Base-by-base conservation (phyloP, 2,113 vertebrate genomes). In the Erinaceus europaeus region DNA sequence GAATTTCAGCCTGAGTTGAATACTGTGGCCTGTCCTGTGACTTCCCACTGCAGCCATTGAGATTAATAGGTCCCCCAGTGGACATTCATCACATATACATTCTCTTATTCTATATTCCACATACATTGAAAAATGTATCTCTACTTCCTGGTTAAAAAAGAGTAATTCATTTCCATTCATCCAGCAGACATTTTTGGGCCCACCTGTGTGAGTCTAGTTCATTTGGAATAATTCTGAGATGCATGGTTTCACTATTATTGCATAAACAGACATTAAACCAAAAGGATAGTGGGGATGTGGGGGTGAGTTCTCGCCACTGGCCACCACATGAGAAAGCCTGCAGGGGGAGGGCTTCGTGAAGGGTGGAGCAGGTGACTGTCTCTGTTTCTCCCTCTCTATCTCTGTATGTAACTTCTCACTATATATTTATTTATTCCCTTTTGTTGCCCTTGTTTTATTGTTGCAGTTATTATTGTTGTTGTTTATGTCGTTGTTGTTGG, bases 1-100 rank as follows among this genome's bases (percentile, higher is more conserved):
- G 34, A 57, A 27, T 48, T 36, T 29, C 65, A 9, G 2, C 1
- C n/a, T 32, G 67, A 91, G 55, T 55, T 4, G 17, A 36, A 32
- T n/a, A 9, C 29, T 0, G n/a, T 17, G 12, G n/a, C 57, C n/a
- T 27, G 9, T 59, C 48, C 25, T 32, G 21, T 10, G 18, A 76
- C 64, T 9, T 73, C 10, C 20, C n/a, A 9, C 9, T 57, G 55
- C n/a, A 57, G 55, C 8, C 25, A 38, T 6, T 8, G 0, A 21
- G 61, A 15, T 67, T 71, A 86, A 38, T 6, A 64, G 86, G 34
- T 52, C 74, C 86, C 36, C 86, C 79, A 9, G 73, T 73, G 88
- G 92, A 77, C 34, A 81, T 2, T 13, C 7, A 5, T 13, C 2
- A 5, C 42, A 64, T 13, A n/a, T 1, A 29, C 55, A 76, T 27